These are phyloP conservation scores for Drosophila jambulina DNA, from an alignment of 1,140 invertebrate genomes.

Conservation along the genomic window DNA sequence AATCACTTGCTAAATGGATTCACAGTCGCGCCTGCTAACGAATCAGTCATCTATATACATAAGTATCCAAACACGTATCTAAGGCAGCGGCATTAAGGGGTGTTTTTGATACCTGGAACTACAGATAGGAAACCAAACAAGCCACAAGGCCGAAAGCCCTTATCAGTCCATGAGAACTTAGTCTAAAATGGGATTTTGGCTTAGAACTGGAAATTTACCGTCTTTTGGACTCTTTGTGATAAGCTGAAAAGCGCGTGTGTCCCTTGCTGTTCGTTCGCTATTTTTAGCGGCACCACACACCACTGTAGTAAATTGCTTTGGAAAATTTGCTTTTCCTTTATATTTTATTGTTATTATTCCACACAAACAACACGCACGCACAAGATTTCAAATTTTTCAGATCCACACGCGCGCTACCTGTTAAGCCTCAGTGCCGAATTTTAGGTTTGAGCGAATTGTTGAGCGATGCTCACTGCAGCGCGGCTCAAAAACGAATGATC, in stretches of 20 bases:
- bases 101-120: slow-evolving; percentile 29
- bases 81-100: slow-evolving; percentile 25
- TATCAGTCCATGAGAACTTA: slow-evolving; percentile 18
- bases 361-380: slow-evolving; percentile 21
- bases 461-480: slow-evolving; percentile 54
- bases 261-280: slow-evolving; percentile 16
- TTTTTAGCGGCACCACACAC: slow-evolving; percentile 28
- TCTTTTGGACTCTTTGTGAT: slow-evolving; percentile 19
- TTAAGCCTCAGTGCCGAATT: slow-evolving; percentile 3
- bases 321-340: slow-evolving; percentile 41
- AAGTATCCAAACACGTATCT: slow-evolving; percentile 16
- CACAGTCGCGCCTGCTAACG: slow-evolving; percentile 55
- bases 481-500: slow-evolving; percentile 72
- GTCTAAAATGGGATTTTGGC: slow-evolving; percentile 6
- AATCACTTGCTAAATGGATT: slow-evolving; percentile 74
- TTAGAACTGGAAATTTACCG: slow-evolving; percentile 40
- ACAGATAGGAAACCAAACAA: slow-evolving; percentile 5
- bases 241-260: slow-evolving; percentile 22
- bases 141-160: slow-evolving; percentile 24
- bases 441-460: slow-evolving; percentile 5
- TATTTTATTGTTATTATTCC: slow-evolving; percentile 39
- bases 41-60: slow-evolving; percentile 65
- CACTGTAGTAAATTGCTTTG: slow-evolving; percentile 25
- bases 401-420: slow-evolving; percentile 22
- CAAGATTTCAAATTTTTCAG: slow-evolving; percentile 11